These are phyloP conservation scores for Zaprionus ornatus DNA, from an alignment of 1,140 invertebrate species.

Conservation along the genomic window DNA sequence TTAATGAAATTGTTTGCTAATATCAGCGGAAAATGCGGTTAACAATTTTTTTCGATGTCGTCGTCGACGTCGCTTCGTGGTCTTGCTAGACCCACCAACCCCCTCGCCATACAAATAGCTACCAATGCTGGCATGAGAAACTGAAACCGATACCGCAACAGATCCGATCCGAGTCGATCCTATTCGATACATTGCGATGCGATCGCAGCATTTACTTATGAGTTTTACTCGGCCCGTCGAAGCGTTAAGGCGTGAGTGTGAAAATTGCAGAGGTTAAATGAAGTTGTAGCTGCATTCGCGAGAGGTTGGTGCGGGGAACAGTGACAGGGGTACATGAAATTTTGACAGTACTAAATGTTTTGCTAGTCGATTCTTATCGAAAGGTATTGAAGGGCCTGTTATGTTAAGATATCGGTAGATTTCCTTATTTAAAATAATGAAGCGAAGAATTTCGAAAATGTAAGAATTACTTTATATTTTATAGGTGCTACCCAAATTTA, in stretches of 20 bases:
- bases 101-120: constrained; percentile 13
- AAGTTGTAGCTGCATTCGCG: constrained; percentile 30
- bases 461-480: no score
- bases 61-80: constrained; percentile 43
- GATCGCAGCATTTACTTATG: constrained; percentile 15
- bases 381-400: background rate
- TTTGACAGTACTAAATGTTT: background rate
- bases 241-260: constrained; percentile 60
- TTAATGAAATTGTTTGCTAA: constrained; percentile 84
- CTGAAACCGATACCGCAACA: constrained; percentile 48
- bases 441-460: no score
- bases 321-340: background rate
- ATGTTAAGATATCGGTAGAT: background rate
- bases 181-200: background rate
- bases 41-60: constrained; percentile 57
- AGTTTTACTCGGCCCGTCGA: background rate
- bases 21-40: constrained; percentile 83
- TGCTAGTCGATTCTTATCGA: constrained; percentile 2
- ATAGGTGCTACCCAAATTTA: no score
- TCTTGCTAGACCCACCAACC: background rate
- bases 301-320: background rate
- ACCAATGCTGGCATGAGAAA: constrained; percentile 64
- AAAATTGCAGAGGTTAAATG: constrained; percentile 44
- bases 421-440: background rate
- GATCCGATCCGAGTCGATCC: constrained; percentile 1